These are phyloP conservation scores for Tenthredo distinguenda DNA, from an alignment of 2,888 invertebrate genomes.

Conservation along the genomic window DNA sequence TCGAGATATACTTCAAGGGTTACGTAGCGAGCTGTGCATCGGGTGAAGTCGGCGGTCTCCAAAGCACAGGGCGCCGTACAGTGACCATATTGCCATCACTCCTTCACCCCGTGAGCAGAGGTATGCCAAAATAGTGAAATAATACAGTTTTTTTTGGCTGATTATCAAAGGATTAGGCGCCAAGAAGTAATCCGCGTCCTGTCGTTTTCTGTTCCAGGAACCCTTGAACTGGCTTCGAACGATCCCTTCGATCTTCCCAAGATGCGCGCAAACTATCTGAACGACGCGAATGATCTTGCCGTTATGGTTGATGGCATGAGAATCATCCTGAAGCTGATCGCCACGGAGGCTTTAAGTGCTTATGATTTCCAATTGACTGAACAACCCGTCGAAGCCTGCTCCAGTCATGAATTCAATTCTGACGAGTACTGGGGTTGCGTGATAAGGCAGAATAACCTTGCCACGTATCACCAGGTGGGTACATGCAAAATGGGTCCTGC, in stretches of 20 bases:
- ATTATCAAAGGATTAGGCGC: neutral
- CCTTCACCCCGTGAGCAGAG: slow-evolving; percentile 84
- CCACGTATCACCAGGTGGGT: slow-evolving; percentile 91
- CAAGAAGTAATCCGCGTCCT: neutral
- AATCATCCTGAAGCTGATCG: slow-evolving; percentile 80
- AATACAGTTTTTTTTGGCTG: neutral
- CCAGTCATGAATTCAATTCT: slow-evolving; percentile 65
- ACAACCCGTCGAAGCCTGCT: slow-evolving; percentile 59
- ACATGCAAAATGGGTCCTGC: slow-evolving; percentile 90
- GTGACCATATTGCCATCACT: slow-evolving; percentile 76
- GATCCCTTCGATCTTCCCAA: slow-evolving; percentile 85
- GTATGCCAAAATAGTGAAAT: slow-evolving; percentile 66
- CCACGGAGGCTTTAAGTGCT: slow-evolving; percentile 77
- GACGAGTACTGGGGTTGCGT: slow-evolving; percentile 89
- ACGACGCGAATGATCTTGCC: slow-evolving; percentile 83
- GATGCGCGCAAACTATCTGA: slow-evolving; percentile 89
- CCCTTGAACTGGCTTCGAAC: slow-evolving; percentile 82
- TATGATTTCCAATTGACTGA: slow-evolving; percentile 57
- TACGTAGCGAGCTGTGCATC: slow-evolving; percentile 81
- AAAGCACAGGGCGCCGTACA: slow-evolving; percentile 68
- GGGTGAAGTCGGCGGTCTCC: slow-evolving; percentile 78
- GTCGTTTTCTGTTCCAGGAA: slow-evolving; percentile 65
- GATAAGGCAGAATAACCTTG: slow-evolving; percentile 84
- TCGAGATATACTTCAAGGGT: slow-evolving; percentile 85
- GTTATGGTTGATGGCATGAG: slow-evolving; percentile 83